These are phyloP conservation scores for Oppia nitens DNA, from an alignment of 1,140 invertebrate species.

Conservation along the genomic window DNA sequence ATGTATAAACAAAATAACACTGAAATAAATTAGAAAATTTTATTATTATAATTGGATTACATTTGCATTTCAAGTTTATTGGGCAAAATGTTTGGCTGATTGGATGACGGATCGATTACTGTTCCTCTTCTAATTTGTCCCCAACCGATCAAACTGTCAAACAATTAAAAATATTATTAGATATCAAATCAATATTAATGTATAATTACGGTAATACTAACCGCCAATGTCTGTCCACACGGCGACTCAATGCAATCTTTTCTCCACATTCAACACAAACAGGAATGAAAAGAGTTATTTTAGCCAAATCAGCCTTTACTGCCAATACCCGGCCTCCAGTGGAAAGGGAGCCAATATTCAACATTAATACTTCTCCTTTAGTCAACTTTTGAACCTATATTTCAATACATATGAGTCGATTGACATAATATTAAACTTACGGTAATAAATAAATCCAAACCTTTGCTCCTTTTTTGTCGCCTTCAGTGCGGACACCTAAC, in stretches of 20 bases:
- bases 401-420: neutral
- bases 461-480: conserved; percentile 95
- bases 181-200: neutral
- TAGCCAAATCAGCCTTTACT: conserved; percentile 92
- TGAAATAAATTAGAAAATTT: too few relatives aligned
- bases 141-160: neutral
- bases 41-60: neutral
- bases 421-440: neutral
- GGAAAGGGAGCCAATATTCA: conserved; percentile 97
- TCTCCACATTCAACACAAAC: conserved; percentile 97
- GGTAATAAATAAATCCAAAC: conserved; percentile 44
- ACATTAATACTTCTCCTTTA: conserved; percentile 77
- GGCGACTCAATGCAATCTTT: conserved; percentile 91
- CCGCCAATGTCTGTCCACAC: conserved; percentile 98
- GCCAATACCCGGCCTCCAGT: conserved; percentile 91
- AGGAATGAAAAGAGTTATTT: conserved; percentile 88
- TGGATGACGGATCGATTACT: neutral
- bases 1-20: too few relatives aligned
- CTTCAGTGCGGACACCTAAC: conserved; percentile 92
- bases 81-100: neutral
- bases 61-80: neutral
- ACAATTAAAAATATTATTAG: neutral
- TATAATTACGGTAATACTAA: neutral
- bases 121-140: neutral
- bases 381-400: conserved; percentile 62